Conservation (phyloP, 2,113 vertebrate genomes). For the Geococcyx californianus region DNA sequence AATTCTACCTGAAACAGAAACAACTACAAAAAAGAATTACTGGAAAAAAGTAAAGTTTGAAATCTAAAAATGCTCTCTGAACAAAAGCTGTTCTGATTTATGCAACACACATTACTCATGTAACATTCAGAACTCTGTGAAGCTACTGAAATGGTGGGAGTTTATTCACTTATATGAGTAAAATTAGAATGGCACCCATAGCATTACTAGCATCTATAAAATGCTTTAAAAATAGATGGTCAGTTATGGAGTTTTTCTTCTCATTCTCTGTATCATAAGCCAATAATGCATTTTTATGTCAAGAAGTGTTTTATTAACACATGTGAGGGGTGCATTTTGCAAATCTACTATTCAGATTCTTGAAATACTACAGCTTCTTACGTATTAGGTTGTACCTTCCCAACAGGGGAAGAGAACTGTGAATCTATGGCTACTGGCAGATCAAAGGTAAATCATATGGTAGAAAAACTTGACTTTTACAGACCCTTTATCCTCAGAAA, state of each 20-base stretch:
- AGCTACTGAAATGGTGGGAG: conserved; percentile 9
- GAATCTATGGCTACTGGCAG: not conserved
- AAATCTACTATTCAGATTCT: not conserved
- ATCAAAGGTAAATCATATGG: not conserved
- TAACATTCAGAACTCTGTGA: not conserved
- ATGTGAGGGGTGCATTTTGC: not conserved
- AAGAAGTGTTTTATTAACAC: not conserved
- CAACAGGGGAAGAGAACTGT: not conserved
- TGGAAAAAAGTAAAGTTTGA: not conserved
- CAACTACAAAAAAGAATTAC: not conserved
- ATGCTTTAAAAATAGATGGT: conserved; percentile 52
- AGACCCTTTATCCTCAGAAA: not conserved
- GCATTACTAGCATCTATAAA: conserved; percentile 42
- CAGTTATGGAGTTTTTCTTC: not conserved
- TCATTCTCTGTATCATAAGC: not conserved
- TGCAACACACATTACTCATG: not conserved
- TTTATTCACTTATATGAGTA: conserved; percentile 48
- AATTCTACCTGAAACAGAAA: not conserved
- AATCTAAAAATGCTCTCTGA: not conserved
- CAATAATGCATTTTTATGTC: not conserved
- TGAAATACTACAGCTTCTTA: not conserved
- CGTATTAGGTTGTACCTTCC: not conserved
- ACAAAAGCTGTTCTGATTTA: not conserved
- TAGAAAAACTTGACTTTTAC: not conserved
- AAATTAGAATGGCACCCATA: conserved; percentile 29